Base-by-base conservation (phyloP, 2,888 invertebrate species). In the Agrilus cyanescens region DNA sequence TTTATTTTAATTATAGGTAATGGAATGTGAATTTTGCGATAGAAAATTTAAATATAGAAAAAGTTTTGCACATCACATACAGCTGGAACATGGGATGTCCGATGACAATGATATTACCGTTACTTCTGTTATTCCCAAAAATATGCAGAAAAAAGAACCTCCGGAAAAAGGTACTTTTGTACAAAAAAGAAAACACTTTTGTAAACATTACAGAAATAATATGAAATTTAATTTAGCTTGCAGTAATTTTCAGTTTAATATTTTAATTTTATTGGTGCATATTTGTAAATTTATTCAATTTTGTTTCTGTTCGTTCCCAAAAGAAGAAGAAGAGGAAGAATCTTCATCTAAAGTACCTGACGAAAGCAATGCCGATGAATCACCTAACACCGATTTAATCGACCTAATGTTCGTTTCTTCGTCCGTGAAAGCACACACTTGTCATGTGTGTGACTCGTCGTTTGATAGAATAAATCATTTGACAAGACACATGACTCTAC, bases 11-110 rank as follows among this genome's bases (percentile, higher is more conserved):
- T 47, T 50, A n/a, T 35, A 63, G 62, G 52, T 61, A 30, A 63
- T 67, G 61, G 62, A 65, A 51, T 68, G 68, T 52, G 67, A 68
- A 49, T 68, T 65, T 50, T 68, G 68, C 49, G 68, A 67, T 53
- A 56, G 67, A 37, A 65, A 65, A 52, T 68, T 68, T 50, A 67
- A 66, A 46, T 68, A 68, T 46, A 59, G 57, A 42, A 68, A 67
- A 50, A 67, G 67, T 49, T 68, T 63, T 45, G 53, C 57, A 30
- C 67, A 67, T 49, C 68, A 68, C 46, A 64, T 67, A 62, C 60
- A 62, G 46, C 56, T 56, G 1, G 68, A 68, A 50, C 68, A 68
- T 50, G 66, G 65, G 6, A 63, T 68, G 53, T 62, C 62, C 1
- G 65, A 57, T 38, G 55, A 65, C 41, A 59, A 56, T 49, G 62